Evolutionary conservation across 2,888 invertebrate species (phyloP), one percentile per base, ranked within the genome.

Genomic region (Ectemnius continuus): DNA sequence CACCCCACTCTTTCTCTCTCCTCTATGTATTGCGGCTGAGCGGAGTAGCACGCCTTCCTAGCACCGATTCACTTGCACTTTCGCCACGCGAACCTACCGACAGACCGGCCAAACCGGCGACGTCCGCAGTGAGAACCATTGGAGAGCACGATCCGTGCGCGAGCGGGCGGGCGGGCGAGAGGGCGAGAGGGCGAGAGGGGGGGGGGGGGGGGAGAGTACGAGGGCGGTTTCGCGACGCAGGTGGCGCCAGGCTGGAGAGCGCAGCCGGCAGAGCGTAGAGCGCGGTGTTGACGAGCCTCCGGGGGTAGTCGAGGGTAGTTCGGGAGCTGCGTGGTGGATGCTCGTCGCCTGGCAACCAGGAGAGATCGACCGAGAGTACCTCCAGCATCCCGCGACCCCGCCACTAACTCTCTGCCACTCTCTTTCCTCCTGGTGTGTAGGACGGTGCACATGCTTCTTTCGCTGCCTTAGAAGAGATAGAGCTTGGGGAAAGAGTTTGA

Each of bases 281-380:
- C 5, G 36, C 36, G 36, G 84, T 84, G 80, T 83, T 82, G 74
- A 46, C 45, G 23, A 70, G 67, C 69, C 60, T 73, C 70, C 79
- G 68, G 79, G 74, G 81, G 73, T 71, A 72, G 79, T 75, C 79
- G 68, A 75, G 74, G 81, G 73, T 71, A 72, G 79, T 75, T 79
- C 80, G 81, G 83, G 80, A 80, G 81, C 76, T 76, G 78, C 77
- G 81, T 76, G 82, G 80, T 80, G 83, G 83, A 87, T 87, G 85
- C 80, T 79, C 72, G 90, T 90, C 87, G 89, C 90, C 79, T 87
- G 87, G 90, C 90, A 90, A 90, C 90, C 86, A 82, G 85, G 87
- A 84, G 88, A 90, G 90, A 90, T 90, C 90, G 90, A 90, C 90
- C 90, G 89, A 87, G 86, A 72, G 75, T 75, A 61, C 73, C 67